These are phyloP conservation scores for Hippocampus barbouri DNA, from an alignment of 2,113 vertebrate genomes.

Conservation along the genomic window DNA sequence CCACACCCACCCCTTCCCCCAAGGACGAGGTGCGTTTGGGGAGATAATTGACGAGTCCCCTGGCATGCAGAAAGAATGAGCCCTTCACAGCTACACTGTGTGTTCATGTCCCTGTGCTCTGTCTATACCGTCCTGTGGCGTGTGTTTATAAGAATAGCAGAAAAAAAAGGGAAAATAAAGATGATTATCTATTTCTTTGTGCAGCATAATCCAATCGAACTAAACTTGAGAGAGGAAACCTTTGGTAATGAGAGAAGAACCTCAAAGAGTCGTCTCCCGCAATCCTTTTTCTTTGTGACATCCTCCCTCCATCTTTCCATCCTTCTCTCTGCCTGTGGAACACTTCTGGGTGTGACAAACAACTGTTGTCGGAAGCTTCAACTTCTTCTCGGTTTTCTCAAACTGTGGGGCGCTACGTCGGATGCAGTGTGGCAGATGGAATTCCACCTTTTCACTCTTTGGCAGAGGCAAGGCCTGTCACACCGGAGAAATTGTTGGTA, in stretches of 20 bases:
- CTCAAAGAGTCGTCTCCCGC: constrained; percentile 61
- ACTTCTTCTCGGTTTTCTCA: constrained; percentile 35
- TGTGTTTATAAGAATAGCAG: constrained; percentile 62
- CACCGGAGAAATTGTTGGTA: constrained; percentile 23
- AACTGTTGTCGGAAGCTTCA: constrained; percentile 58
- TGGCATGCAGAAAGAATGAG: constrained; percentile 63
- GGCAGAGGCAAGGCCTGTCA: constrained; percentile 23
- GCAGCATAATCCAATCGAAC: constrained; percentile 64
- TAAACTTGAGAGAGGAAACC: constrained; percentile 65
- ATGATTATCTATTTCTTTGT: constrained; percentile 69
- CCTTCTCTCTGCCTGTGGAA: constrained; percentile 39
- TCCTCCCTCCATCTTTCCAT: constrained; percentile 30
- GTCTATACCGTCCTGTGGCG: constrained; percentile 18
- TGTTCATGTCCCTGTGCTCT: constrained; percentile 29
- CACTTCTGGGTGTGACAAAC: constrained; percentile 50
- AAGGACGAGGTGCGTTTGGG: constrained; percentile 71
- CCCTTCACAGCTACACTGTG: constrained; percentile 48
- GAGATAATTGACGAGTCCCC: constrained; percentile 78
- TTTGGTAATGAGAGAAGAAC: constrained; percentile 71
- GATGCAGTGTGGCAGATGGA: constrained; percentile 42
- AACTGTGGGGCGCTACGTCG: constrained; percentile 44
- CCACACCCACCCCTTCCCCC: constrained; percentile 49
- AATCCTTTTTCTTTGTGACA: constrained; percentile 52
- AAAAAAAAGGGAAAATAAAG: constrained; percentile 46
- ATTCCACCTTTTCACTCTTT: constrained; percentile 35